phyloP scores from a whole-genome alignment of 2,888 invertebrate species.

The Erebia ligea region DNA sequence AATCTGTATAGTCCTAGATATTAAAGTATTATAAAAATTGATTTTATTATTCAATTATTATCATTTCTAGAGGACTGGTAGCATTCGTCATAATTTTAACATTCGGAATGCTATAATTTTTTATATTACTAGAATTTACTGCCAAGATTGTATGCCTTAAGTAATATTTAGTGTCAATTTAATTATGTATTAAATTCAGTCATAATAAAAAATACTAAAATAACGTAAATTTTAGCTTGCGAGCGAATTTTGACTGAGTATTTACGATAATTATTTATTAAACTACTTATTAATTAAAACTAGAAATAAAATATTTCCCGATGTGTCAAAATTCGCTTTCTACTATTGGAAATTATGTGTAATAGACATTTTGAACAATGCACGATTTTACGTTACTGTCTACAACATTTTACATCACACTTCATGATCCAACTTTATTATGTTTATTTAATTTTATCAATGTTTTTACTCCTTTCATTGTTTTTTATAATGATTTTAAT shows the following conservation, averaged over 20 bases:
- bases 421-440: neutral
- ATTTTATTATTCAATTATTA: constrained; percentile 4
- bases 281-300: constrained; percentile 2
- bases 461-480: neutral
- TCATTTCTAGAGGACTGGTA: neutral
- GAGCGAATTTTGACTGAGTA: constrained; percentile 21
- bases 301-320: neutral
- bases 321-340: constrained; percentile 14
- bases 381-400: neutral
- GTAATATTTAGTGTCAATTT: constrained; percentile 15
- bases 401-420: constrained; percentile 4
- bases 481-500: neutral
- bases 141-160: constrained; percentile 8
- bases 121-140: constrained; percentile 16
- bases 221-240: neutral
- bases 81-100: neutral
- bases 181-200: constrained; percentile 6
- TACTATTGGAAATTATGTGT: neutral
- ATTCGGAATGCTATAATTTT: neutral
- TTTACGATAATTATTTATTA: constrained; percentile 7
- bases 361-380: constrained; percentile 1
- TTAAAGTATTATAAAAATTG: constrained; percentile 2
- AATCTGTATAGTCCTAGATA: neutral
- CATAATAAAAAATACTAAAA: neutral
- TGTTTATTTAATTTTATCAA: neutral